Evolutionary conservation across 2,797 vertebrate genomes (phyloP), one percentile per base, ranked within the genome.

Genomic region (Geotrypetes seraphini): DNA sequence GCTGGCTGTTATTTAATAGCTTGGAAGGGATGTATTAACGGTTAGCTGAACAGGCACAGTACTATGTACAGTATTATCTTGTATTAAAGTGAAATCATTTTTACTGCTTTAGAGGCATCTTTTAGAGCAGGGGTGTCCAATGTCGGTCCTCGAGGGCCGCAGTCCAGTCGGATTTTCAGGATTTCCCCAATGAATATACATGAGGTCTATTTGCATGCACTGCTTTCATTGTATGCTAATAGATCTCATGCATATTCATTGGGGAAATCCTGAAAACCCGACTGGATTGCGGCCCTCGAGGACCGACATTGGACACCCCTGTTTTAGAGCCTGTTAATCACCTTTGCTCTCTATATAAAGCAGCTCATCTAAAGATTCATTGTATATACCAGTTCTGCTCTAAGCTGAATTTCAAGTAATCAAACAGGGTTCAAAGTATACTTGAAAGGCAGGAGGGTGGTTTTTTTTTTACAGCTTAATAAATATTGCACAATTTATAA

Each of bases 371-470:
- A 28, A 36, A 28, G 57, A 30, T 25, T 31, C 32, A 27, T 41
- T 6, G 34, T 24, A 33, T 15, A 24, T 44, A 44, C 6, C 44
- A 49, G 25, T 50, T 60, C 18, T 40, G 27, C 24, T 44, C 44
- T 44, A 45, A 35, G 7, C 26, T 57, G 7, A 25, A 33, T 35
- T 12, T 15, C 44, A 65, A n/a, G n/a, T n/a, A n/a, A n/a, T n/a
- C n/a, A n/a, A n/a, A n/a, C n/a, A n/a, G 60, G 48, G 43, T 42
- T 61, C 44, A 52, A 29, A 41, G 47, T 45, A 47, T 39, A 28
- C 33, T 38, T 49, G n/a, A n/a, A n/a, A n/a, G n/a, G 46, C 33
- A 28, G 26, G 50, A 47, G 43, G 45, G 29, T 56, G 60, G 16
- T 37, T 25, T 23, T 57, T 67, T 56, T 35, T 45, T 57, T 45